These are phyloP conservation scores for Erpetoichthys calabaricus DNA, from an alignment of 2,797 vertebrate genomes.

Conservation along the genomic window DNA sequence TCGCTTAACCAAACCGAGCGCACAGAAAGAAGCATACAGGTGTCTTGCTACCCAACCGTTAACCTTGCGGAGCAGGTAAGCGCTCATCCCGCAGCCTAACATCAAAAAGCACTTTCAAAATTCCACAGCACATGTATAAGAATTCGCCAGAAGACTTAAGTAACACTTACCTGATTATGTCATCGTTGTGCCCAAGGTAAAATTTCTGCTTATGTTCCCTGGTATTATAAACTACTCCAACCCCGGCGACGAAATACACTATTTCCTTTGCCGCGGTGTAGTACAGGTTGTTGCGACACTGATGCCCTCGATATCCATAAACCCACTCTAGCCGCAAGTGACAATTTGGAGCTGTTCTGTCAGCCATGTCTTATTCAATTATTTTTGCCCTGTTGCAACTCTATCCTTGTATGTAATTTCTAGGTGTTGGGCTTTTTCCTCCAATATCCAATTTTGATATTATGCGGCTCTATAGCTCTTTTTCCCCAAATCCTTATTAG, in stretches of 20 bases:
- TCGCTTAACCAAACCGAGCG: too few relatives aligned
- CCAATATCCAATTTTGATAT: neutral
- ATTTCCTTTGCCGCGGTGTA: constrained; percentile 96
- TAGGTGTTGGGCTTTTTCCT: neutral
- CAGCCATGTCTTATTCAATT: constrained; percentile 67
- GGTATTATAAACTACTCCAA: constrained; percentile 95
- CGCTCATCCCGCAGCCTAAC: too few relatives aligned
- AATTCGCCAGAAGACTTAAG: neutral
- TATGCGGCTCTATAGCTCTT: constrained; percentile 21
- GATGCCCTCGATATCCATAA: constrained; percentile 94
- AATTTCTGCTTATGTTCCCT: constrained; percentile 98
- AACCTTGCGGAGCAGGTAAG: too few relatives aligned
- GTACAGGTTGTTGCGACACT: constrained; percentile 99
- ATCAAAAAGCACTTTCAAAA: neutral
- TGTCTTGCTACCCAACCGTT: too few relatives aligned
- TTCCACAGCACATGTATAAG: neutral
- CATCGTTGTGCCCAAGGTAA: constrained; percentile 95
- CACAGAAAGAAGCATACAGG: too few relatives aligned
- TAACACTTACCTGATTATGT: constrained; percentile 85
- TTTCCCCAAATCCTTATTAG: constrained; percentile 36
- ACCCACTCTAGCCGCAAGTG: constrained; percentile 97
- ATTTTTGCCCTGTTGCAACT: constrained; percentile 17
- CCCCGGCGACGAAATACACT: constrained; percentile 93
- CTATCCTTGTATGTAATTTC: neutral
- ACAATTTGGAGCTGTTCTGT: constrained; percentile 89